Evolutionary conservation across 2,888 invertebrate species (phyloP).

Genomic region (Phoenoteleia sp.): DNA sequence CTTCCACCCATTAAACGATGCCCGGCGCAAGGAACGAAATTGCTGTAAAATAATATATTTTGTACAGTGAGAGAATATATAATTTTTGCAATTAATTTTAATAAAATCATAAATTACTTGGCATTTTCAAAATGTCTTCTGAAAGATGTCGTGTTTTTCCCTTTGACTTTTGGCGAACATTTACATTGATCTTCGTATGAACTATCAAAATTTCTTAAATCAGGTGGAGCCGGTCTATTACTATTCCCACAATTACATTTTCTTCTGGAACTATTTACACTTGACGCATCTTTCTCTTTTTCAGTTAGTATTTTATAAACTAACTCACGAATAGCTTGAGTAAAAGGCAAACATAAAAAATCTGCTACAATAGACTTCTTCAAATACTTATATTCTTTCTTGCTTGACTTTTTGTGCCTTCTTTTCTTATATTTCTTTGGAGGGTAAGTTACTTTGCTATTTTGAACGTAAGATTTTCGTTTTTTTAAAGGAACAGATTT

Average conservation of each 20-base stretch:
- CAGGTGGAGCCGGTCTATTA: not conserved
- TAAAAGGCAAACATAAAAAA: constrained; percentile 59
- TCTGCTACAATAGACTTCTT: constrained; percentile 53
- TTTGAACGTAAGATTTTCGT: not conserved
- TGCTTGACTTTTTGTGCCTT: not conserved
- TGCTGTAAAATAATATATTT: too few relatives aligned
- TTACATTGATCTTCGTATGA: constrained; percentile 30
- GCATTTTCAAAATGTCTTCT: not conserved
- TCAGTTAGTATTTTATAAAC: constrained; percentile 52
- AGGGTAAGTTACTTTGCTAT: not conserved
- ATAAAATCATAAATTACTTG: constrained; percentile 3
- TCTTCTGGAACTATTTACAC: not conserved
- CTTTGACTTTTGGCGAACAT: constrained; percentile 1
- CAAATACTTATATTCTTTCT: constrained; percentile 13
- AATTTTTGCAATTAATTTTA: too few relatives aligned
- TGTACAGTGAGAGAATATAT: too few relatives aligned
- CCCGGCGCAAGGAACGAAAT: too few relatives aligned
- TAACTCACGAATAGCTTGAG: constrained; percentile 44
- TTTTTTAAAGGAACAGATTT: not conserved
- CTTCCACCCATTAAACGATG: constrained; percentile 4
- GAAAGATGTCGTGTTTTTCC: not conserved
- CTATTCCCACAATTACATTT: not conserved
- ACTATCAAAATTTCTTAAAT: constrained; percentile 53
- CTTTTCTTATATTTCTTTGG: not conserved
- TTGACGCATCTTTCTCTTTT: constrained; percentile 11